These are phyloP conservation scores for Sitodiplosis mosellana DNA, from an alignment of 1,140 invertebrate genomes.

Conservation along the genomic window DNA sequence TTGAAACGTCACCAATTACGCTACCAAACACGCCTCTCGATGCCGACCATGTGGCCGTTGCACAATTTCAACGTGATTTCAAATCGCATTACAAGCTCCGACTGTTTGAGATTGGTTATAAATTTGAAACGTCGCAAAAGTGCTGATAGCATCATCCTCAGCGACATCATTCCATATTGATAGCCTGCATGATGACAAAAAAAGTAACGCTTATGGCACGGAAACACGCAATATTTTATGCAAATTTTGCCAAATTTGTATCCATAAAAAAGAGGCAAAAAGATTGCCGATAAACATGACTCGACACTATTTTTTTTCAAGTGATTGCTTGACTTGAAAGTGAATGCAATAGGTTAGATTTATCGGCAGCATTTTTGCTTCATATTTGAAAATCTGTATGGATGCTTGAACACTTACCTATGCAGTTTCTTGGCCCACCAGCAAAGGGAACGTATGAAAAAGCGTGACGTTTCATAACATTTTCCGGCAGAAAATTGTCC, in stretches of 20 bases:
- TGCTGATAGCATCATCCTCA: constrained; percentile 1
- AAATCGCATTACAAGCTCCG: neutral
- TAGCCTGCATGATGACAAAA: neutral
- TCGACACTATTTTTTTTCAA: no score
- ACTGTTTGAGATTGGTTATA: neutral
- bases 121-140: constrained; percentile 1
- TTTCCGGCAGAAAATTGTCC: constrained; percentile 40
- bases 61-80: constrained; percentile 3
- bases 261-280: no score
- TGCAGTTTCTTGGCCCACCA: constrained; percentile 39
- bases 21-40: neutral
- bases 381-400: no score
- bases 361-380: neutral
- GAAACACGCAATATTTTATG: no score
- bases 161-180: constrained; percentile 1
- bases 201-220: neutral
- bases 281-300: no score
- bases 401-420: constrained; percentile 28
- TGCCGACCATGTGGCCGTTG: neutral
- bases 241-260: no score
- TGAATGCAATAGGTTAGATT: no score
- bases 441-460: constrained; percentile 40
- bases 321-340: no score
- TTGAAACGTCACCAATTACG: no score
- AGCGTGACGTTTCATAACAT: constrained; percentile 25